Evolutionary conservation across 2,888 invertebrate species (phyloP).

Genomic region (Cephus rjabovi): DNA sequence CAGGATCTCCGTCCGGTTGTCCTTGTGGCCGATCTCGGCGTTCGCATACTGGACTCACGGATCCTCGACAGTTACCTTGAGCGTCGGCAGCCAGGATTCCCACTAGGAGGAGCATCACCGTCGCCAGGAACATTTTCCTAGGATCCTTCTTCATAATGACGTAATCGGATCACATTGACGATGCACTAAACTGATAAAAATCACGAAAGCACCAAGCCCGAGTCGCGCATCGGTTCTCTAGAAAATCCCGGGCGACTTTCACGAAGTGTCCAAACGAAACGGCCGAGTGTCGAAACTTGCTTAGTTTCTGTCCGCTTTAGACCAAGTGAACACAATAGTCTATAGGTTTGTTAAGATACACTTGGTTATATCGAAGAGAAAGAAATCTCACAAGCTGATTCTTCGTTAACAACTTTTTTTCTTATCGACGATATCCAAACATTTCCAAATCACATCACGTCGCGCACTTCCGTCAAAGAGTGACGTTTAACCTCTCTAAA

Average conservation of each 20-base stretch:
- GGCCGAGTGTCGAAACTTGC: background rate
- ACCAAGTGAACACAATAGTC: background rate
- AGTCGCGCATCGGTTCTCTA: slow-evolving; percentile 1
- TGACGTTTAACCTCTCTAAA: background rate
- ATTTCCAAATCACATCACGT: background rate
- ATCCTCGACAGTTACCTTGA: slow-evolving; percentile 41
- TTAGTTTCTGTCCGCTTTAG: background rate
- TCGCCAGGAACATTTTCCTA: slow-evolving; percentile 48
- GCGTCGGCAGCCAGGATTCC: slow-evolving; percentile 47
- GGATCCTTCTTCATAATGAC: background rate
- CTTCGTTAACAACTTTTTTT: background rate
- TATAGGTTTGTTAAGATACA: background rate
- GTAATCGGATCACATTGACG: background rate
- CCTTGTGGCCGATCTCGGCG: background rate
- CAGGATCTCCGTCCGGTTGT: background rate
- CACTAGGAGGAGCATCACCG: slow-evolving; percentile 50
- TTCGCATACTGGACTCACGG: background rate
- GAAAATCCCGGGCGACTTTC: slow-evolving; percentile 1
- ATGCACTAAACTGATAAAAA: slow-evolving; percentile 19
- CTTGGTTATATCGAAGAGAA: background rate
- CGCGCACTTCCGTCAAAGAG: background rate
- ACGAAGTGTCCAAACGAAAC: slow-evolving; percentile 1
- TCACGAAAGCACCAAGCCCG: slow-evolving; percentile 3
- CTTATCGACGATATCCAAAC: background rate
- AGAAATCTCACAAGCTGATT: background rate